Evolutionary conservation across 2,113 vertebrate genomes (phyloP).

Genomic region (Eidolon helvum): DNA sequence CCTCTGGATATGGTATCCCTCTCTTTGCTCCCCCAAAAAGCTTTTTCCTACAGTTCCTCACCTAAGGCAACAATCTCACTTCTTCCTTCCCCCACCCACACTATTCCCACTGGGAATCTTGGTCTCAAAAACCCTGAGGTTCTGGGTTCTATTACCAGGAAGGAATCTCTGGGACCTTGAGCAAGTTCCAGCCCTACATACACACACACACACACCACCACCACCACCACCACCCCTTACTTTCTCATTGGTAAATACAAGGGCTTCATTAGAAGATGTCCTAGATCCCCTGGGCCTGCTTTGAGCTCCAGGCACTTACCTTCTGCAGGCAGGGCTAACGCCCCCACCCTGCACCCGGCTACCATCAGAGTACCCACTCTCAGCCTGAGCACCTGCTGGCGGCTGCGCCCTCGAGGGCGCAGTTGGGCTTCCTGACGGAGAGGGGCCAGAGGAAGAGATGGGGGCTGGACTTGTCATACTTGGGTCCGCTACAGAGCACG

Average conservation of each 20-base stretch:
- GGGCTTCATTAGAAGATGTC: background rate
- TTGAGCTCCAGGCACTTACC: background rate
- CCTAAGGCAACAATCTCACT: background rate
- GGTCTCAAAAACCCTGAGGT: no score
- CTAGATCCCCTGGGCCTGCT: background rate
- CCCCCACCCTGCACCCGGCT: background rate
- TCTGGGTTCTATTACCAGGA: no score
- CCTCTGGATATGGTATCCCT: background rate
- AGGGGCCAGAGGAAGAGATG: background rate
- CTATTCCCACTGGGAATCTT: no score
- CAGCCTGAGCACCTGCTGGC: background rate
- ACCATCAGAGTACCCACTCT: rapidly evolving
- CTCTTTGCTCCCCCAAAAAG: background rate
- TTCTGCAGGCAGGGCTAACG: background rate
- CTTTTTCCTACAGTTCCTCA: background rate
- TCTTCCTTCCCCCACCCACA: background rate
- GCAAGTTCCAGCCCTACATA: background rate
- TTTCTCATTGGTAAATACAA: background rate
- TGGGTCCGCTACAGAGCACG: rapidly evolving
- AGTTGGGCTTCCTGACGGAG: background rate
- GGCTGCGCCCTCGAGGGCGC: rapidly evolving
- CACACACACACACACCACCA: background rate
- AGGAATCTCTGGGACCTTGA: background rate
- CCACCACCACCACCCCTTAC: background rate
- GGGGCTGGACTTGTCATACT: background rate